A percentile compares a stretch with the other conserved stretches of the same genome.
Conservation (phyloP, 2,888 invertebrate genomes). For the Anarsia innoxiella region DNA sequence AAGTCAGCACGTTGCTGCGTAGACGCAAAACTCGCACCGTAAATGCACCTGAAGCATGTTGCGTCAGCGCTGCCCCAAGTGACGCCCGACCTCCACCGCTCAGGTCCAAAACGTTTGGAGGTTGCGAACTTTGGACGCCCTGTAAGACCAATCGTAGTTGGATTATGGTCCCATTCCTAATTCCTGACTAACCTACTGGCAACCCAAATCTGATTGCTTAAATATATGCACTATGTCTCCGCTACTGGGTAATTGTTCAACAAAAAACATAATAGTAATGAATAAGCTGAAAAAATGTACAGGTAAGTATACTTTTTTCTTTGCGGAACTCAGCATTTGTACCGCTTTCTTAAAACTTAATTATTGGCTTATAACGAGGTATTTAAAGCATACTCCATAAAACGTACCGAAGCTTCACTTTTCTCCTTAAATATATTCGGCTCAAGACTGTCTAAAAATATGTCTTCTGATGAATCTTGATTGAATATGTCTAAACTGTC, state of each 20-base stretch:
- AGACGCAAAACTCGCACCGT: conserved; percentile 51
- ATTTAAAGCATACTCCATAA: not conserved
- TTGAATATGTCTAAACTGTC: conserved; percentile 61
- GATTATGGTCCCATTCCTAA: too few relatives aligned
- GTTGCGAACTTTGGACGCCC: conserved; percentile 65
- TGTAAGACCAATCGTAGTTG: too few relatives aligned
- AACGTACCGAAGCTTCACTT: conserved; percentile 43
- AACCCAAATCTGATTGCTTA: too few relatives aligned
- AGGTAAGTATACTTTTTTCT: too few relatives aligned
- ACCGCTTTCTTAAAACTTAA: too few relatives aligned
- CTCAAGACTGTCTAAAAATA: conserved; percentile 62
- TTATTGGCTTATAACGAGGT: too few relatives aligned
- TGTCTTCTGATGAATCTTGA: conserved; percentile 39
- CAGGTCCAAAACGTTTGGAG: conserved; percentile 60
- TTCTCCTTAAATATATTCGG: conserved; percentile 46
- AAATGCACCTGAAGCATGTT: conserved; percentile 50
- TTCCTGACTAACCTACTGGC: too few relatives aligned
- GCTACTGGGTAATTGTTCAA: too few relatives aligned
- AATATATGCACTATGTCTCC: too few relatives aligned
- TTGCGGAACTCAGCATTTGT: too few relatives aligned
- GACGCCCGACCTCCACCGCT: conserved; percentile 55
- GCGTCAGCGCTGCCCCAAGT: conserved; percentile 45
- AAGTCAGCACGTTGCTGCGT: conserved; percentile 72
- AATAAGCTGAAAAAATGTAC: too few relatives aligned
- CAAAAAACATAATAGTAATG: too few relatives aligned